These are phyloP conservation scores for Phengaris arion DNA, from an alignment of 2,888 invertebrate species.

Conservation along the genomic window DNA sequence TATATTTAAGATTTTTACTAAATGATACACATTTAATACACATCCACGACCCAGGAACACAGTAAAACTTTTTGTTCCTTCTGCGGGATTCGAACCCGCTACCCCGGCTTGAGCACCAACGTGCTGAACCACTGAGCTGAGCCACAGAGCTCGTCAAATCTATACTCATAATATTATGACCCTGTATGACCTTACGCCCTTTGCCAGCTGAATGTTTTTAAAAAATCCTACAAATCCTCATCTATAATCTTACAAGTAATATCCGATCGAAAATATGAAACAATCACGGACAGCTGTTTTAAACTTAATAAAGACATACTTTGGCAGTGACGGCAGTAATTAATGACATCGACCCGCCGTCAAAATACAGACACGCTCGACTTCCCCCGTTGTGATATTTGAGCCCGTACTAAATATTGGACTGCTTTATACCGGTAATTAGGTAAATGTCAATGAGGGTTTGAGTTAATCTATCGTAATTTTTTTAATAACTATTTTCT, in stretches of 20 bases:
- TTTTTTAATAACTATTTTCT: neutral
- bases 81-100: too few relatives aligned
- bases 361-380: conserved; percentile 66
- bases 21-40: too few relatives aligned
- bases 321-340: conserved; percentile 58
- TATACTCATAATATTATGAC: too few relatives aligned
- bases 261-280: conserved; percentile 19
- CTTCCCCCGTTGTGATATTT: conserved; percentile 60
- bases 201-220: too few relatives aligned
- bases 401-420: conserved; percentile 37
- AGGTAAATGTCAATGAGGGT: conserved; percentile 3
- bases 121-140: too few relatives aligned
- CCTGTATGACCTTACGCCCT: too few relatives aligned
- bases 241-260: neutral
- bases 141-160: too few relatives aligned
- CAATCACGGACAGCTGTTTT: conserved; percentile 8
- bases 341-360: conserved; percentile 61
- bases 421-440: conserved; percentile 21
- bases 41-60: too few relatives aligned
- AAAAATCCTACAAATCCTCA: neutral
- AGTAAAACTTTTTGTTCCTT: too few relatives aligned
- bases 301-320: conserved; percentile 40
- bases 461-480: conserved; percentile 4
- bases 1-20: too few relatives aligned
- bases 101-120: too few relatives aligned